Percentiles rank a stretch among this genome's conserved stretches.
Conservation (phyloP, 2,797 vertebrate genomes). For the Chaenodraco wilsoni region DNA sequence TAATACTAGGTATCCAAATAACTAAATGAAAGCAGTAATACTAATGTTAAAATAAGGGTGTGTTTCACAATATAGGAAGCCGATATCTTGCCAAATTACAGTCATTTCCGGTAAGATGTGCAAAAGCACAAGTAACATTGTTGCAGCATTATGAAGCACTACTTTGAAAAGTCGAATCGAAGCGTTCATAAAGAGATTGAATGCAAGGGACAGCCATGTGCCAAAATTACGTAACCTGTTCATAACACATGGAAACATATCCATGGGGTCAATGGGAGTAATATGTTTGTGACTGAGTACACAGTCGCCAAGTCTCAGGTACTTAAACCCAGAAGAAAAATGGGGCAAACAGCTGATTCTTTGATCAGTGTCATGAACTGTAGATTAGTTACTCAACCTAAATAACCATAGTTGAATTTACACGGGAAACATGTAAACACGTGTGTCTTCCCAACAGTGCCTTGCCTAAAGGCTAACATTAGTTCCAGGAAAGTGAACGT, state of each 20-base stretch:
- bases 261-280: neutral
- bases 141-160: neutral
- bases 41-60: neutral
- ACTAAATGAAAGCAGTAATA: no score
- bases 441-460: no score
- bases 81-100: neutral
- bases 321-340: neutral
- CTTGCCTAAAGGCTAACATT: no score
- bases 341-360: neutral
- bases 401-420: neutral
- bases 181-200: rapidly evolving
- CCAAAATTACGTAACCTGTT: neutral
- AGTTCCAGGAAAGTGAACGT: neutral
- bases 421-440: neutral
- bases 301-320: neutral
- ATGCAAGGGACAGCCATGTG: no score
- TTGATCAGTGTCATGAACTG: neutral
- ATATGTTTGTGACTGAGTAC: no score
- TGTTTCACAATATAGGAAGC: slow-evolving; percentile 20
- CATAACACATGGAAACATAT: neutral
- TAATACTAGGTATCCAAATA: no score
- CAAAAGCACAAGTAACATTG: neutral
- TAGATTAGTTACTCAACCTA: neutral
- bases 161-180: neutral
- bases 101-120: neutral